phyloP scores from a whole-genome alignment of 2,797 vertebrate genomes.

The Pogonophryne albipinna region DNA sequence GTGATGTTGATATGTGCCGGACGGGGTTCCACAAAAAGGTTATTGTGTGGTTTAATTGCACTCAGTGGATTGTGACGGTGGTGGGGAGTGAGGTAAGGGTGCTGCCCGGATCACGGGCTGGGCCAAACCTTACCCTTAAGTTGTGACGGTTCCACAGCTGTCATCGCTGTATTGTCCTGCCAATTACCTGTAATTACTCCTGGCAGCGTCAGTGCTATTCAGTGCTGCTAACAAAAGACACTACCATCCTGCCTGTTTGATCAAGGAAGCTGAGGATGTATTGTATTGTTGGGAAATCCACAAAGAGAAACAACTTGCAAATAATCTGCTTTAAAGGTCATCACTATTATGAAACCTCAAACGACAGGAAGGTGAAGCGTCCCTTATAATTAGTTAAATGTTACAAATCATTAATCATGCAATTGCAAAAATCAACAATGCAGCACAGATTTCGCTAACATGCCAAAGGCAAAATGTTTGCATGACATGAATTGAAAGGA shows the following conservation, averaged over 20 bases:
- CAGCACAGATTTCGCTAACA: neutral
- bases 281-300: constrained; percentile 15
- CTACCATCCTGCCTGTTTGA: constrained; percentile 71
- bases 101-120: constrained; percentile 26
- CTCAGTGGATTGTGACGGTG: constrained; percentile 72
- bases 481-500: too few species aligned
- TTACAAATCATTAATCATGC: neutral
- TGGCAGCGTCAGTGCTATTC: constrained; percentile 77
- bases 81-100: constrained; percentile 66
- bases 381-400: neutral
- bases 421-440: neutral
- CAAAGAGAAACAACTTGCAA: constrained; percentile 20
- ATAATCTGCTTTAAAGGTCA: constrained; percentile 33
- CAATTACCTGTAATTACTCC: constrained; percentile 85
- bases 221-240: constrained; percentile 72
- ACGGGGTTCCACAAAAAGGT: constrained; percentile 71
- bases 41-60: constrained; percentile 78
- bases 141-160: constrained; percentile 70
- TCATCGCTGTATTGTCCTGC: constrained; percentile 83
- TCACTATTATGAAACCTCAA: neutral
- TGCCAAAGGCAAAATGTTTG: neutral
- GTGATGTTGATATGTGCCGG: constrained; percentile 66
- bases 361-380: neutral
- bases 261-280: constrained; percentile 47
- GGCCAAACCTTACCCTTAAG: constrained; percentile 54